Conservation (phyloP, 2,888 invertebrate species). For the Uropetala carovei region DNA sequence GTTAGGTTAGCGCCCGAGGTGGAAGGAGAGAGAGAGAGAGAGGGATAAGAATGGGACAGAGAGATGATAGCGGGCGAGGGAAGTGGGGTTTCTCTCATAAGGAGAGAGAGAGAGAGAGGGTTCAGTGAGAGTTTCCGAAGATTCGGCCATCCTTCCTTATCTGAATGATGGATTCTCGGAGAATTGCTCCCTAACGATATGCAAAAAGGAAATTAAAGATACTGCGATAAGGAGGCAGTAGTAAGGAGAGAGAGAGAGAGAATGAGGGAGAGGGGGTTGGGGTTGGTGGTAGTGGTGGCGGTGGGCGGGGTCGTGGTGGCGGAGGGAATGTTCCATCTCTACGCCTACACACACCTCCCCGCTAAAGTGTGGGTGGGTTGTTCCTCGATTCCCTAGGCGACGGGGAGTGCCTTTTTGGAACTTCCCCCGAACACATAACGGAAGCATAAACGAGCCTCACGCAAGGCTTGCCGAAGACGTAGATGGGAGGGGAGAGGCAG, state of each 20-base stretch:
- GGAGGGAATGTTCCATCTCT: not conserved
- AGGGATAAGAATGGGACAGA: not conserved
- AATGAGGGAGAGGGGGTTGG: not conserved
- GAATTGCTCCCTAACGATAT: constrained; percentile 68
- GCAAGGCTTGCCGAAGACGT: constrained; percentile 16
- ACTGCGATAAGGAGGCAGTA: constrained; percentile 66
- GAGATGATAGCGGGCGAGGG: not conserved
- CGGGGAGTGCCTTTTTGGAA: not conserved
- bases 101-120: not conserved
- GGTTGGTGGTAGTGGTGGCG: not conserved
- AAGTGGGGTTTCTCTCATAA: not conserved
- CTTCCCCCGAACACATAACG: not conserved
- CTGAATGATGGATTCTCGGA: constrained; percentile 67
- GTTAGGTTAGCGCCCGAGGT: not conserved
- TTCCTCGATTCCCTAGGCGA: not conserved
- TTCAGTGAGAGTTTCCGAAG: constrained; percentile 7
- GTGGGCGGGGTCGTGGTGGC: not conserved
- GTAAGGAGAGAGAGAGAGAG: not conserved
- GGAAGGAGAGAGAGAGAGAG: not conserved
- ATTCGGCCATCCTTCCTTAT: constrained; percentile 65
- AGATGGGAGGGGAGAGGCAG: not conserved
- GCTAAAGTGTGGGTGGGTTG: not conserved
- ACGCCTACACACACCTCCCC: not conserved
- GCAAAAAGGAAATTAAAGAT: constrained; percentile 69
- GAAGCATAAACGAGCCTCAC: constrained; percentile 52